Conservation (phyloP, 2,113 vertebrate species). For the Pongo abelii region DNA sequence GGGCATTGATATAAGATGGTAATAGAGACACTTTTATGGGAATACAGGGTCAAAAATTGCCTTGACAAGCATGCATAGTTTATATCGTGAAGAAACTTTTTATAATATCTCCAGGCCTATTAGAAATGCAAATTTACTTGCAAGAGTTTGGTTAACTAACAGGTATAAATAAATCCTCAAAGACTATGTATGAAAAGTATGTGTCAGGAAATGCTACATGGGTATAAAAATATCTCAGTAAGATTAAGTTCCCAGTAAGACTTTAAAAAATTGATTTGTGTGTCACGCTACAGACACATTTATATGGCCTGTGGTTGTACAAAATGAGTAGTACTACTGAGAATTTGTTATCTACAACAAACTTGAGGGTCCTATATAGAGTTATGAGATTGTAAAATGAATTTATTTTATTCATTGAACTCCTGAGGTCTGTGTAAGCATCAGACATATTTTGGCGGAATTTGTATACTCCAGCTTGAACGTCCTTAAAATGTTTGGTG, state of each 20-base stretch:
- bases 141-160: neutral
- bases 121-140: neutral
- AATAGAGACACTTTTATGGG: neutral
- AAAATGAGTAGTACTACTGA: neutral
- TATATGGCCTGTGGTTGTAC: neutral
- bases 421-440: neutral
- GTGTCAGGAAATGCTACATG: neutral
- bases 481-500: neutral
- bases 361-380: neutral
- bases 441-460: neutral
- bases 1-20: neutral
- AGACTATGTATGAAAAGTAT: neutral
- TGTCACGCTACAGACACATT: neutral
- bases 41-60: neutral
- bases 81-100: neutral
- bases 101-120: neutral
- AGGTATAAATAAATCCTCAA: neutral
- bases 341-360: neutral
- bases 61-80: neutral
- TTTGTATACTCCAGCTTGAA: neutral
- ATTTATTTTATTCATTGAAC: neutral
- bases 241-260: neutral
- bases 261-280: neutral
- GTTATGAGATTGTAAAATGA: constrained; percentile 1
- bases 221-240: neutral